Percentiles rank a stretch among this genome's conserved stretches.
These are phyloP conservation scores for Drosophila vallismaia DNA, from an alignment of 2,888 invertebrate species.

Conservation along the genomic window DNA sequence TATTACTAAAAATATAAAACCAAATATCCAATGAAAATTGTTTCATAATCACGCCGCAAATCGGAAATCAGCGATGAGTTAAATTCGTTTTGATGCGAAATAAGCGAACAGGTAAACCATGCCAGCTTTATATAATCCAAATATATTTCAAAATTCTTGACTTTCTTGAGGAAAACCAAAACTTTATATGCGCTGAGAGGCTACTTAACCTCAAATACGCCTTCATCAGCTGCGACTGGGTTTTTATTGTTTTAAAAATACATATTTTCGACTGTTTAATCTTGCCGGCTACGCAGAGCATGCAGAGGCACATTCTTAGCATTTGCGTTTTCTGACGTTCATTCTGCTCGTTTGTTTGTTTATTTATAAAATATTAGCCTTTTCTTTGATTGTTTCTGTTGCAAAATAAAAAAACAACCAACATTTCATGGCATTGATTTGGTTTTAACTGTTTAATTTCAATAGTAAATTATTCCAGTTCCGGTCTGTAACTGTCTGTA, in stretches of 20 bases:
- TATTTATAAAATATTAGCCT: constrained; percentile 70
- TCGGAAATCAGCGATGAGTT: constrained; percentile 51
- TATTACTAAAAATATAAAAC: constrained; percentile 51
- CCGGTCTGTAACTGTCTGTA: constrained; percentile 15
- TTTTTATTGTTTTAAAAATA: constrained; percentile 61
- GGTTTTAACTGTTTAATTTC: too few relatives aligned
- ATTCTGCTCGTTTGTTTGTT: constrained; percentile 60
- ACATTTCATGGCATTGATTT: constrained; percentile 56
- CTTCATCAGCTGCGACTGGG: constrained; percentile 35
- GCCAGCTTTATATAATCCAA: constrained; percentile 54
- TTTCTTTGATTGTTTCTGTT: constrained; percentile 25
- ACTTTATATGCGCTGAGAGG: neutral
- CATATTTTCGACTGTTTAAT: constrained; percentile 67
- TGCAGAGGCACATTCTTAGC: constrained; percentile 15
- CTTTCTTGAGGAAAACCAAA: constrained; percentile 10
- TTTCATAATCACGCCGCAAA: constrained; percentile 72
- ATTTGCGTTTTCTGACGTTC: neutral
- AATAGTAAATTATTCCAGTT: too few relatives aligned
- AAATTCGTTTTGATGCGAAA: constrained; percentile 29
- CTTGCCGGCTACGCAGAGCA: constrained; percentile 42
- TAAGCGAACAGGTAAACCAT: constrained; percentile 22
- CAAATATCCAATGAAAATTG: constrained; percentile 50
- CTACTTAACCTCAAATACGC: constrained; percentile 70
- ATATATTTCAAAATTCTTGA: constrained; percentile 28
- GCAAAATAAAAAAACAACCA: neutral